Evolutionary conservation across 1,140 invertebrate genomes (phyloP), one percentile per base, ranked within the genome.

Genomic region (Nymphalis io): DNA sequence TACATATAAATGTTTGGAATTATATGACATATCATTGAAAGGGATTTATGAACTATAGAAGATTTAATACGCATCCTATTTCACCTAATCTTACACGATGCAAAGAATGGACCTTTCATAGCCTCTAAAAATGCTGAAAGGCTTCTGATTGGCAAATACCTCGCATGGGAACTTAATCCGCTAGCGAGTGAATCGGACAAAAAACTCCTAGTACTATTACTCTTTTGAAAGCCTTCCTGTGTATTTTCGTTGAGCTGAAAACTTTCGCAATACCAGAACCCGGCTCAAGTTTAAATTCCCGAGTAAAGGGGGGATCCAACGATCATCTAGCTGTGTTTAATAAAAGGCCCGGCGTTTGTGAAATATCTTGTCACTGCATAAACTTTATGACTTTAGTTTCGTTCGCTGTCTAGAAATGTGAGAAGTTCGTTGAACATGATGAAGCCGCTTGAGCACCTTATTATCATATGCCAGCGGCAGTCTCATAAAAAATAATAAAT

Each of bases 361-460:
- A 87, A 89, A 91, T 91, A 89, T 91, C 87, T 89, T 86, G 89
- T 88, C 87, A 89, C 87, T 88, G 85, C 83, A 85, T 85, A 85
- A 88, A 89, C 70, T 89, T 91, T 91, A 91, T 82, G 89, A 88
- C 73, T 87, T 86, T 84, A 89, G 88, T 88, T 90, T 83, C 75
- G 67, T 48, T 76, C 70, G 63, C 61, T 75, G 76, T 84, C 78
- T 85, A 75, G 70, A 78, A 75, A 83, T 83, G 81, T 59, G 82
- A 80, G 70, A 85, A 84, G 69, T 87, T 83, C 66, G 42, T 63
- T 53, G 48, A 70, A 75, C 48, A 66, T 68, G 73, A 83, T 81
- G 73, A 79, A 76, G 73, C 16, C 68, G 69, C 68, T 73, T 69
- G 69, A 79, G 70, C 39, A 73, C 73, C 72, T 74, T 78, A 75